These are phyloP conservation scores for Miltochrista miniata DNA, from an alignment of 2,888 invertebrate species.

Conservation along the genomic window DNA sequence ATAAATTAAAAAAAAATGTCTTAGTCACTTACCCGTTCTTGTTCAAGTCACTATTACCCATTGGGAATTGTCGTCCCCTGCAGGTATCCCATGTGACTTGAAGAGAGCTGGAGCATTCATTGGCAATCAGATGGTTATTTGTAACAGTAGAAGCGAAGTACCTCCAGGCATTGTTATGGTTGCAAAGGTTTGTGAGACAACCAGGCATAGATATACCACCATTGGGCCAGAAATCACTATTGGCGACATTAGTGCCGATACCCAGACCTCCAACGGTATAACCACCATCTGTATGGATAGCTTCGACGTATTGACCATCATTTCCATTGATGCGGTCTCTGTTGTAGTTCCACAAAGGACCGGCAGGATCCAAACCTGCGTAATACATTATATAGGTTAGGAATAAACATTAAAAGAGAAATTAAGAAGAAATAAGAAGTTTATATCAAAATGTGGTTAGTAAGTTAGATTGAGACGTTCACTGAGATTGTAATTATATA, in stretches of 20 bases:
- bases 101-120: constrained; percentile 33
- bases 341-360: constrained; percentile 52
- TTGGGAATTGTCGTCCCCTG: constrained; percentile 38
- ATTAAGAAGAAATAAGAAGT: neutral
- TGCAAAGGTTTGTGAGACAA: constrained; percentile 49
- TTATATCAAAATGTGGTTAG: too few relatives aligned
- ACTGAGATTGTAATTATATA: too few relatives aligned
- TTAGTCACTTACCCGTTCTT: constrained; percentile 55
- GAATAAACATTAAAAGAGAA: neutral
- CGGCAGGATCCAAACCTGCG: constrained; percentile 57
- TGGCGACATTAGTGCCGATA: constrained; percentile 68
- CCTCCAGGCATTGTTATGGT: constrained; percentile 57
- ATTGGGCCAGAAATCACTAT: constrained; percentile 84
- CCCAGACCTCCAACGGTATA: constrained; percentile 57
- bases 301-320: constrained; percentile 63
- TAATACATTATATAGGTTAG: neutral
- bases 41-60: constrained; percentile 54
- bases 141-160: constrained; percentile 50
- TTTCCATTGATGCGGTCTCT: constrained; percentile 36
- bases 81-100: constrained; percentile 49
- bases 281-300: constrained; percentile 51
- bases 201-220: constrained; percentile 66
- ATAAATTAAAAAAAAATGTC: neutral
- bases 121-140: constrained; percentile 49
- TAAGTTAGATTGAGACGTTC: too few relatives aligned